Evolutionary conservation across 2,797 vertebrate genomes (phyloP).

Genomic region (Columba guinea): DNA sequence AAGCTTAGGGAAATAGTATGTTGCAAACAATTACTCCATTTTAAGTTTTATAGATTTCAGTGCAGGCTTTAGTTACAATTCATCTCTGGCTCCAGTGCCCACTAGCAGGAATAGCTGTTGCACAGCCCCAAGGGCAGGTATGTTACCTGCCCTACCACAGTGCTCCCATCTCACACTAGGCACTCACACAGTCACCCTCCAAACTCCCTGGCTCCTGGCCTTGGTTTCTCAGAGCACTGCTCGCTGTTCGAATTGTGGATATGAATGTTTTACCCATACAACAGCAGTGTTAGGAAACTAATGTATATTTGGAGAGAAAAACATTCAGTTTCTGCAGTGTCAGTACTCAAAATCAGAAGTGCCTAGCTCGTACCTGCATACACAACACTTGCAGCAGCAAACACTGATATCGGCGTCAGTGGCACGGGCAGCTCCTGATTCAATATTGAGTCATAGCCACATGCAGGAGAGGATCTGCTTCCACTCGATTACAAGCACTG

Average conservation of each 20-base stretch:
- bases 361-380: background rate
- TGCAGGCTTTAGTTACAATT: background rate
- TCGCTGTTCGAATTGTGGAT: background rate
- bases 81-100: background rate
- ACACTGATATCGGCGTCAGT: background rate
- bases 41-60: background rate
- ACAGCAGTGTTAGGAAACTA: background rate
- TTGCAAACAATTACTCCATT: background rate
- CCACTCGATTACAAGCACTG: background rate
- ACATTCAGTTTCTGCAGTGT: background rate
- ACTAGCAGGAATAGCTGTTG: background rate
- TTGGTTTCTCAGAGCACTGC: background rate
- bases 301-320: background rate
- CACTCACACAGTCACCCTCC: fast-evolving
- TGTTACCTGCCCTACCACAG: background rate
- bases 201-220: background rate
- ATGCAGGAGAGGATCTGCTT: background rate
- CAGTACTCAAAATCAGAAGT: background rate
- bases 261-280: background rate
- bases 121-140: background rate
- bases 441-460: background rate
- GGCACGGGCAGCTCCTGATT: background rate
- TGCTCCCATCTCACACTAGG: background rate
- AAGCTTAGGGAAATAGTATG: background rate
- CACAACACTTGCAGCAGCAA: fast-evolving